Base-by-base conservation (phyloP, 2,113 vertebrate species). In the Gracilinanus agilis region DNA sequence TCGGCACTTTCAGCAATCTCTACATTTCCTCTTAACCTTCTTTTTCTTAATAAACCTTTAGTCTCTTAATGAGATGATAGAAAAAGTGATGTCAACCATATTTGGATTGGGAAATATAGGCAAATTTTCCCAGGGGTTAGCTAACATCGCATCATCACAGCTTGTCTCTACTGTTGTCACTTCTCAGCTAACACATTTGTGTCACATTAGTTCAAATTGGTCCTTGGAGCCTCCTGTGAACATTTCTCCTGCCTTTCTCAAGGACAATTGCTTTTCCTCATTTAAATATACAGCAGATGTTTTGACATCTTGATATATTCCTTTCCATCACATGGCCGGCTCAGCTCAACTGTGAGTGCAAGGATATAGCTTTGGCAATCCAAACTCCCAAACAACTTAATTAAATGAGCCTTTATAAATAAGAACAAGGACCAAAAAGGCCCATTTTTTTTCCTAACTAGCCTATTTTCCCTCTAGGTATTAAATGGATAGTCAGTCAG, bases 1-100 rank as follows among this genome's bases (percentile, higher is more conserved):
- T n/a, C 29, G 40, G 4, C 2, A 11, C 21, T 54, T 23, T 34
- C 92, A 88, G 27, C 13, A 13, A 8, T 89, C 29, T 89, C n/a
- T 40, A 0, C n/a, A 75, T 54, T 94, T 93, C 44, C 16, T 75
- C n/a, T 54, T 88, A 55, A 54, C 40, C 49, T 90, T 13, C 4
- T 90, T 97, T 95, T 93, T 61, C 24, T 2, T 83, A 94, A 94
- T 49, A 97, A 54, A 54, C 49, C 55, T 93, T 91, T 93, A 58
- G n/a, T 75, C 25, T 16, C 90, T 9, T 75, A 89, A 93, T 67
- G 9, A 92, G 44, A 55, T 90, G 53, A 90, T 91, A 93, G 56
- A 53, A 94, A 91, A 27, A 49, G 49, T 5, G 27, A 53, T 55
- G 25, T 3, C 24, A 90, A 24, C 83, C 91, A 83, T 91, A 40